Evolutionary conservation across 2,888 invertebrate genomes (phyloP).

Genomic region (Oxycera nigricornis): DNA sequence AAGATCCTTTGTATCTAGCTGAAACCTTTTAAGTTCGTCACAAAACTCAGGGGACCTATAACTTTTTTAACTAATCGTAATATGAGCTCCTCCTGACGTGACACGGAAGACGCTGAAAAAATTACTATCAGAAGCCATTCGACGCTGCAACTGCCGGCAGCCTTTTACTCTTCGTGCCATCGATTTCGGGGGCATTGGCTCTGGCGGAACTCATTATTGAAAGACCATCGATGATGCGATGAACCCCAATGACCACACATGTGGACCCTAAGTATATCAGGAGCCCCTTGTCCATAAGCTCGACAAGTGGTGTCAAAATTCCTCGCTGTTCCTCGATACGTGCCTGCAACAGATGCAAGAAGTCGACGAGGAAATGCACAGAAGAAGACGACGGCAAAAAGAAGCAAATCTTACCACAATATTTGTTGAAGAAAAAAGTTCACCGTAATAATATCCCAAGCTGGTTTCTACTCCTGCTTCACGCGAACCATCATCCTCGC

Average conservation of each 20-base stretch:
- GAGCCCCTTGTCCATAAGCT: background rate
- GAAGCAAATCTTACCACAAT: background rate
- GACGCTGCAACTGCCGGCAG: slow-evolving; percentile 7
- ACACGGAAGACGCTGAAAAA: background rate
- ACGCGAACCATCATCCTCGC: background rate
- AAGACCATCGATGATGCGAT: slow-evolving; percentile 20
- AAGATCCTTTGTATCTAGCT: too few species aligned
- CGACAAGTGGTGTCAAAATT: slow-evolving; percentile 32
- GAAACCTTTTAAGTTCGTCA: too few species aligned
- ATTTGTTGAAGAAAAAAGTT: slow-evolving; percentile 9
- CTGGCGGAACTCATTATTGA: slow-evolving; percentile 6
- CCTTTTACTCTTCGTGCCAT: background rate
- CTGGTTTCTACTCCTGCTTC: slow-evolving; percentile 9
- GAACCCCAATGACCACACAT: slow-evolving; percentile 19
- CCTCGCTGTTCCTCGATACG: background rate
- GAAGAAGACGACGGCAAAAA: background rate
- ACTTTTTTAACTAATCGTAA: too few species aligned
- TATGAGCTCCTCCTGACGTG: background rate
- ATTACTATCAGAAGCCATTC: slow-evolving; percentile 19
- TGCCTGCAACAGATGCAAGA: slow-evolving; percentile 34
- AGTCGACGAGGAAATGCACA: background rate
- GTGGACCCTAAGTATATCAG: background rate
- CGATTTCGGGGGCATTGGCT: slow-evolving; percentile 22
- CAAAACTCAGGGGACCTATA: too few species aligned
- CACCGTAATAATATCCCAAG: slow-evolving; percentile 11